phyloP scores from a whole-genome alignment of 1,140 invertebrate genomes.

The Saccostrea echinata region DNA sequence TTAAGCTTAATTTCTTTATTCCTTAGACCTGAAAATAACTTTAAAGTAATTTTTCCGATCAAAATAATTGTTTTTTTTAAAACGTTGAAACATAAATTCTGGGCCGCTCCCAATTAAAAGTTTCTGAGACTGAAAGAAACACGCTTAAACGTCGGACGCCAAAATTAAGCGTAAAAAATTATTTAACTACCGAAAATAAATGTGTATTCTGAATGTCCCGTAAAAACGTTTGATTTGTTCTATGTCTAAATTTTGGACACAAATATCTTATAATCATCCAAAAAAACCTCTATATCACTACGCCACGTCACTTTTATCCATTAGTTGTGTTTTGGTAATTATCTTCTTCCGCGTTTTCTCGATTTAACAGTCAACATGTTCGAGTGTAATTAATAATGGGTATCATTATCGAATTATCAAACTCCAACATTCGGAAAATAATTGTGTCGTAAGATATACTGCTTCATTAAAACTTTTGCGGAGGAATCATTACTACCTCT shows the following conservation, averaged over 20 bases:
- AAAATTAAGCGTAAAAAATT: constrained; percentile 14
- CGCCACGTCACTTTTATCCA: constrained; percentile 9
- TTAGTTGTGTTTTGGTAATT: background rate
- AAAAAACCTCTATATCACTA: constrained; percentile 16
- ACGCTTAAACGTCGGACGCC: background rate
- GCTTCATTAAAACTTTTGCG: background rate
- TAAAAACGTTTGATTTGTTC: background rate
- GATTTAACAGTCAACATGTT: background rate
- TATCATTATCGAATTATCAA: background rate
- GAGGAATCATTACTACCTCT: background rate
- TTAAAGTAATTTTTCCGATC: background rate
- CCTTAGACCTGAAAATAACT: background rate
- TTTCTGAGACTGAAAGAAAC: background rate
- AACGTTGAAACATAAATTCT: background rate
- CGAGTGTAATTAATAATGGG: background rate
- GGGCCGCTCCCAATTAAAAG: background rate
- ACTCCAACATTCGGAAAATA: background rate
- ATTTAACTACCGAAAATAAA: background rate
- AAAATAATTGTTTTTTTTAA: background rate
- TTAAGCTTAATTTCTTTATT: too few relatives aligned
- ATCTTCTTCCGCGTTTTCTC: background rate
- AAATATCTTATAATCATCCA: background rate
- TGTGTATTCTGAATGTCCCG: background rate
- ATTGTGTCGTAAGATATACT: background rate
- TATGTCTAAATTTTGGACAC: background rate